A percentile compares a stretch with the other conserved stretches of the same genome.
These are phyloP conservation scores for Heterocephalus glaber DNA, from an alignment of 2,113 vertebrate species.

Conservation along the genomic window DNA sequence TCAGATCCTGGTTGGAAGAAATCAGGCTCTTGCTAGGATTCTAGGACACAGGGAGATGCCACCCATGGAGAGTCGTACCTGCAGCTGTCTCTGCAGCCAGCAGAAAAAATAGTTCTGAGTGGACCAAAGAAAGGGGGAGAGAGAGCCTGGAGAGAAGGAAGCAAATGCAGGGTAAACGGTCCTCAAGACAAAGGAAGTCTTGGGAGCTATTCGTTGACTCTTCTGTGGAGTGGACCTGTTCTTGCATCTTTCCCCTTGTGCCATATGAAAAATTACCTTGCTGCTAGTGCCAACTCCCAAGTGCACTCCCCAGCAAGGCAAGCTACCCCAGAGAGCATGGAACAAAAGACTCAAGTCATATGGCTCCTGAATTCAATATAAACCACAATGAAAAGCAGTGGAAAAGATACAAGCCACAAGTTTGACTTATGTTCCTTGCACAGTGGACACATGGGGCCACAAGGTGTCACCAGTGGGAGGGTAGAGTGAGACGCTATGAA, in stretches of 20 bases:
- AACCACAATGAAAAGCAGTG: not conserved
- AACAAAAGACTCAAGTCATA: not conserved
- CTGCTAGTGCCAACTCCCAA: not conserved
- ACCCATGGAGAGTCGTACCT: not conserved
- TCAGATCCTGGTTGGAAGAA: slow-evolving; percentile 23
- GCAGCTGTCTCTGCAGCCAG: not conserved
- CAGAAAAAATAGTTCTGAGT: not conserved
- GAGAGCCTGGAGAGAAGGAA: not conserved
- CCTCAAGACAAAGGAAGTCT: not conserved
- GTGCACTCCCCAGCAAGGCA: rapidly evolving
- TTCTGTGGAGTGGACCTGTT: not conserved
- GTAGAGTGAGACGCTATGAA: not conserved
- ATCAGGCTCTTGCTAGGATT: not conserved
- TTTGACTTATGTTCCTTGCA: not conserved
- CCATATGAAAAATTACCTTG: not conserved
- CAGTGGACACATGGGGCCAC: not conserved
- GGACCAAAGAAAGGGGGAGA: not conserved
- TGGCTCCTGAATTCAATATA: not conserved
- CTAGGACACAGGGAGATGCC: not conserved
- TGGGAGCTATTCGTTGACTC: no score
- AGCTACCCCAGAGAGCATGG: not conserved
- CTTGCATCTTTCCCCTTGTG: not conserved
- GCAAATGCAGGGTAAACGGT: not conserved
- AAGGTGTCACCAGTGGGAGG: not conserved
- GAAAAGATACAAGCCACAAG: not conserved